Evolutionary conservation across 2,113 vertebrate species (phyloP).

Genomic region (Leucoraja erinaceus): DNA sequence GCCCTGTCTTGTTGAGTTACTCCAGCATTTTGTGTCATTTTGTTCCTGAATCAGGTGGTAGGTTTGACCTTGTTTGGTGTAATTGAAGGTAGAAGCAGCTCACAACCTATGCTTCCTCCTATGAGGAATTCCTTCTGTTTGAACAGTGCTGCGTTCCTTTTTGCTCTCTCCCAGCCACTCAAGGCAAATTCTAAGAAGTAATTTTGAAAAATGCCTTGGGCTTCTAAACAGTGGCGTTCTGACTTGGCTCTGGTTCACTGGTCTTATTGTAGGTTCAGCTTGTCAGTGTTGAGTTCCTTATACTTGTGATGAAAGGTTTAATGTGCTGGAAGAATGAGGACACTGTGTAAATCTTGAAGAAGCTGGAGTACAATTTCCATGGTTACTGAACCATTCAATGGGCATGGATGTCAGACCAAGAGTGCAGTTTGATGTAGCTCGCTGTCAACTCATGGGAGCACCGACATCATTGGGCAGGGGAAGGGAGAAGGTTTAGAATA

Average conservation of each 20-base stretch:
- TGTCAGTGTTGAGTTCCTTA: not conserved
- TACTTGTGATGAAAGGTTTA: not conserved
- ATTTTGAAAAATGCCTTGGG: not conserved
- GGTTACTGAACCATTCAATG: not conserved
- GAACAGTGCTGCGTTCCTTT: not conserved
- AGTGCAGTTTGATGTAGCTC: not conserved
- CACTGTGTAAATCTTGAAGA: not conserved
- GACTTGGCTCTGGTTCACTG: not conserved
- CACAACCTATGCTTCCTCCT: no score
- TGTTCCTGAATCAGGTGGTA: no score
- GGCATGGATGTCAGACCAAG: not conserved
- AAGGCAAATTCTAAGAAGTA: not conserved
- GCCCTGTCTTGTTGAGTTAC: no score
- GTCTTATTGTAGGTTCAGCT: not conserved
- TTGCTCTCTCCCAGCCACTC: not conserved
- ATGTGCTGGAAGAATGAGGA: not conserved
- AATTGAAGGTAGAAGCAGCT: not conserved
- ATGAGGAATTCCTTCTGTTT: not conserved
- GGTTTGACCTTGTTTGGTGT: not conserved
- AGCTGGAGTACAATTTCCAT: conserved; percentile 6
- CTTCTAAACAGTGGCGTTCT: not conserved
- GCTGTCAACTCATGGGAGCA: not conserved
- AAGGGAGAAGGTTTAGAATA: no score
- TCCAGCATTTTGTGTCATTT: no score
- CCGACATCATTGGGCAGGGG: not conserved